Evolutionary conservation across 2,113 vertebrate species (phyloP), one percentile per base, ranked within the genome.

Genomic region (Callocephalon fimbriatum): DNA sequence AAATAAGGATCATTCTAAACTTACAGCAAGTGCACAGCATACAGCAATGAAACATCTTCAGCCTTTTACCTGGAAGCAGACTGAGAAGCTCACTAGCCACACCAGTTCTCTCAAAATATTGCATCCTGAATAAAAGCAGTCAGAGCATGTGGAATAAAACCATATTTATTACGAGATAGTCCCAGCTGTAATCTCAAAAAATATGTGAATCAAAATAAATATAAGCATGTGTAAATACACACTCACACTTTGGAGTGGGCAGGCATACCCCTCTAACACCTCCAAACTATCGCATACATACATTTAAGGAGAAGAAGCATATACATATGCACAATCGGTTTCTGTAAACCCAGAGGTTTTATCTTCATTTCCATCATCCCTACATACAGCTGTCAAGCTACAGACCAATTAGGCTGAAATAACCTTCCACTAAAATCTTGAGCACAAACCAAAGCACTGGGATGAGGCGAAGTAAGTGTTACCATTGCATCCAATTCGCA

Each of bases 381-480:
- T 78, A 66, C 51, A 48, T 17, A 80, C 16, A 78, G 86, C 45
- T 53, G 18, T 70, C 86, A 90, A 90, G 59, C 17, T 63, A 29
- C 29, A 86, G 78, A 56, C 78, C 82, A 92, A 92, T 94, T 90
- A 77, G 61, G 42, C 47, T 45, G 76, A 59, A 70, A 65, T 89
- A 95, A 93, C 66, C 27, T 62, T 85, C 70, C 32, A 54, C 86
- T 80, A 89, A 96, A 96, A 82, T 74, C 90, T 45, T 90, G 75
- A 96, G 90, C 45, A 75, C 79, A 90, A 80, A 95, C 76, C 85
- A 94, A 97, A 95, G 89, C 83, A 68, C 50, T 1, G 23, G 72
- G 63, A 94, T 62, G 93, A 67, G 14, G 12, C 15, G 5, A 80
- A 97, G 85, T 82, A 97, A 96, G 83, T 97, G 96, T 98, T 97